A percentile compares a stretch with the other conserved stretches of the same genome.
Conservation (phyloP, 2,113 vertebrate genomes). For the Pituophis catenifer region DNA sequence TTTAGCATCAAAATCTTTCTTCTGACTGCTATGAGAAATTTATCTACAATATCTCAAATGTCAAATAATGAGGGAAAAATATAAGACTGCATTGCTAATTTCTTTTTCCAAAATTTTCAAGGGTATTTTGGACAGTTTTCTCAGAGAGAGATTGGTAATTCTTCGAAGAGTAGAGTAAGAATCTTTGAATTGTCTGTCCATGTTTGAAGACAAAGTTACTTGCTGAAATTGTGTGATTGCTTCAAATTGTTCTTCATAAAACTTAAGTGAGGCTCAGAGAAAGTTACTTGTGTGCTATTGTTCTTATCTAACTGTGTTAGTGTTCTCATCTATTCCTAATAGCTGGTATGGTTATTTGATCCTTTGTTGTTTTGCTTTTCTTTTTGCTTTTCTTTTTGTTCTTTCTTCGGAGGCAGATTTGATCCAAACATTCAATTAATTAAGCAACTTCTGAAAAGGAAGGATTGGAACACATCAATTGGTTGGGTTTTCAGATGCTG, state of each 20-base stretch:
- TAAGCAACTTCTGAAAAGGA: background rate
- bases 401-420: background rate
- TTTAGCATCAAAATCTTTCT: background rate
- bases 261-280: background rate
- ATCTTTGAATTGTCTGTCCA: background rate
- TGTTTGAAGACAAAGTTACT: background rate
- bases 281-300: background rate
- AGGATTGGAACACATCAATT: background rate
- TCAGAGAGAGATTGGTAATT: background rate
- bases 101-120: background rate
- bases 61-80: background rate
- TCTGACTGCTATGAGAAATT: background rate
- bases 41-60: background rate
- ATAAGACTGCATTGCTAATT: background rate
- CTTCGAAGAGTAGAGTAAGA: background rate
- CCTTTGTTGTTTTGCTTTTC: background rate
- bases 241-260: background rate
- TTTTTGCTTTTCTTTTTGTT: background rate
- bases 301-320: too few relatives aligned
- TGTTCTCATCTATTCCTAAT: background rate
- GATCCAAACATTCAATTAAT: background rate
- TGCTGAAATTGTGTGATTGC: background rate
- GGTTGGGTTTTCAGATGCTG: background rate
- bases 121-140: background rate
- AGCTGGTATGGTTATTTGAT: background rate